A percentile compares a stretch with the other conserved stretches of the same genome.
Conservation (phyloP, 1,140 invertebrate genomes). For the Leptestheria dahalacensis region DNA sequence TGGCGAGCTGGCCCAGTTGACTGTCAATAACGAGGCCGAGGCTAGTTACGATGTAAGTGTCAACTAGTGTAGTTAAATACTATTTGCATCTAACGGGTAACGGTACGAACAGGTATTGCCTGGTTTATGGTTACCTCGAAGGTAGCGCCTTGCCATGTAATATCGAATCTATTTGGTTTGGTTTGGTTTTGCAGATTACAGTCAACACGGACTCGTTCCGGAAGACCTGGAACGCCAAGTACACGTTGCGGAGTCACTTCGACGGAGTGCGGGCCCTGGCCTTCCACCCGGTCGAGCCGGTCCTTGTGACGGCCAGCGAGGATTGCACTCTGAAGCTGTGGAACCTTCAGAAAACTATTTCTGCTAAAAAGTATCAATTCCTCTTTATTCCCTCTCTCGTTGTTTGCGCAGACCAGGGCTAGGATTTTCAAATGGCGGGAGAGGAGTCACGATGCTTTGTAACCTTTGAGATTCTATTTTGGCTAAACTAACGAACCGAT, state of each 20-base stretch:
- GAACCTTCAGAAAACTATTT: constrained; percentile 95
- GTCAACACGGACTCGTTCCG: constrained; percentile 82
- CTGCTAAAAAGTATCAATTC: constrained; percentile 70
- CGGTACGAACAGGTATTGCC: too few relatives aligned
- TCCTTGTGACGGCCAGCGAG: constrained; percentile 93
- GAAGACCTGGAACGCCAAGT: constrained; percentile 97
- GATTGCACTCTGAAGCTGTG: constrained; percentile 97
- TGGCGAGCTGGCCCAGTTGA: constrained; percentile 88
- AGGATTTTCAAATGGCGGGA: too few relatives aligned
- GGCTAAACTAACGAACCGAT: too few relatives aligned
- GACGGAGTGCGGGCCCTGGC: constrained; percentile 90
- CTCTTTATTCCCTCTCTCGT: not conserved
- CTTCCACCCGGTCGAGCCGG: constrained; percentile 94
- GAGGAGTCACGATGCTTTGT: not conserved
- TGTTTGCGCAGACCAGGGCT: too few relatives aligned
- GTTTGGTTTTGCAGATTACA: constrained; percentile 38
- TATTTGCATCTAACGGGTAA: too few relatives aligned
- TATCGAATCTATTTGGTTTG: not conserved
- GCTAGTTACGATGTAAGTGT: constrained; percentile 67
- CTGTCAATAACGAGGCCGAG: constrained; percentile 91
- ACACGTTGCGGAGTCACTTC: constrained; percentile 92
- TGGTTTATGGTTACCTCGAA: too few relatives aligned
- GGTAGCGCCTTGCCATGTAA: too few relatives aligned
- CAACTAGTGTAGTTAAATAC: too few relatives aligned
- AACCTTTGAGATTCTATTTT: too few relatives aligned